Conservation (phyloP, 2,888 invertebrate species). For the Amiota mariae region DNA sequence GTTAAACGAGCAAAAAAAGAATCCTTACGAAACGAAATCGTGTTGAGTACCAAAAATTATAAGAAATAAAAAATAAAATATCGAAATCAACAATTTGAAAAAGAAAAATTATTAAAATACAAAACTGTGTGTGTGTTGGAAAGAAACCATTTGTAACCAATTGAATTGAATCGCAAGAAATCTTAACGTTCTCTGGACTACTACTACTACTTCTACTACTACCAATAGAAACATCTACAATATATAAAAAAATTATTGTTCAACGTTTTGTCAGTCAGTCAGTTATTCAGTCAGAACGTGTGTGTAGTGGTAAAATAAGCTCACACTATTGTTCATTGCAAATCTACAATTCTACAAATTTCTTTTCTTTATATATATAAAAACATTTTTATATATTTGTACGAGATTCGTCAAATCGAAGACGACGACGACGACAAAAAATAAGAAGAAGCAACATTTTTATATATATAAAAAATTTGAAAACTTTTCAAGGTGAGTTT, state of each 20-base stretch:
- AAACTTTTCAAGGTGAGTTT: conserved; percentile 74
- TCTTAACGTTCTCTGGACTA: conserved; percentile 6
- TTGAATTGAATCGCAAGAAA: conserved; percentile 37
- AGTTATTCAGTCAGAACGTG: neutral
- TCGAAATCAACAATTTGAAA: conserved; percentile 7
- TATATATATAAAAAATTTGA: conserved; percentile 56
- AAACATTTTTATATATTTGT: conserved; percentile 16
- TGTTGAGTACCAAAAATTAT: conserved; percentile 40
- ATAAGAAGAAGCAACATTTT: conserved; percentile 41
- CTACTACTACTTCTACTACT: too few species aligned
- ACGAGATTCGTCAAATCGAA: conserved; percentile 5
- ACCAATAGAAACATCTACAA: too few species aligned
- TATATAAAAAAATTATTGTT: conserved; percentile 18
- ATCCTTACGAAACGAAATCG: conserved; percentile 53
- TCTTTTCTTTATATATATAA: too few species aligned
- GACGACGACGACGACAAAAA: too few species aligned
- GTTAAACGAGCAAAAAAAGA: conserved; percentile 33
- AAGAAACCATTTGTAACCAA: conserved; percentile 23
- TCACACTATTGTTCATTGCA: conserved; percentile 8
- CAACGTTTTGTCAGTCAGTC: neutral
- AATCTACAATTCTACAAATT: neutral
- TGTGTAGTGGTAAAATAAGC: neutral
- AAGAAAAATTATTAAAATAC: neutral
- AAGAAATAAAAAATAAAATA: conserved; percentile 14
- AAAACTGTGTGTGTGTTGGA: conserved; percentile 6